Conservation (phyloP, 2,888 invertebrate genomes). For the Drosophila pseudotakahashii region DNA sequence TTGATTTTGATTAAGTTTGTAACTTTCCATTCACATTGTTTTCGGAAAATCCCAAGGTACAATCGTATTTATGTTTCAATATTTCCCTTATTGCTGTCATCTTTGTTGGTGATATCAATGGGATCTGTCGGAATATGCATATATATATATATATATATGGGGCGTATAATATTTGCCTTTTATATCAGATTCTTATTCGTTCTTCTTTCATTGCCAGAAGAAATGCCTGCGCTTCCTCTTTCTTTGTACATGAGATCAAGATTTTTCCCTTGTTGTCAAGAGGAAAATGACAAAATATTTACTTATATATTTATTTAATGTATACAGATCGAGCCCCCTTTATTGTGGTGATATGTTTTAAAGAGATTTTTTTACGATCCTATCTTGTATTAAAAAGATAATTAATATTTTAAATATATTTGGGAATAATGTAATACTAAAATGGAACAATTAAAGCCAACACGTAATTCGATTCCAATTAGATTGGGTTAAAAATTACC, state of each 20-base stretch:
- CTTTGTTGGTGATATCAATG: constrained; percentile 20
- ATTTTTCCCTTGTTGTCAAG: constrained; percentile 17
- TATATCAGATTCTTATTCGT: constrained; percentile 18
- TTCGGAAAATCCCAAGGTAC: constrained; percentile 13
- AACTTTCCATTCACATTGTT: constrained; percentile 26
- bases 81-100: constrained; percentile 5
- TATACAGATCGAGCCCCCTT: neutral
- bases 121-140: neutral
- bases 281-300: neutral
- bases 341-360: neutral
- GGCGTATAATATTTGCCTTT: constrained; percentile 24
- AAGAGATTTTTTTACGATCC: no score
- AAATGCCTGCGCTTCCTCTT: constrained; percentile 22
- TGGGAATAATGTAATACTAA: no score
- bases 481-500: no score
- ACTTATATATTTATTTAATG: no score
- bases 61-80: constrained; percentile 6
- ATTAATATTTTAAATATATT: no score
- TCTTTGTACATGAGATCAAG: constrained; percentile 23
- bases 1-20: neutral
- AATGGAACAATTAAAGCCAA: no score
- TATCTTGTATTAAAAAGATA: no score
- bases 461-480: no score
- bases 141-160: neutral
- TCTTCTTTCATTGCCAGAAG: constrained; percentile 7